Conservation (phyloP, 2,888 invertebrate species). For the Trachelus stipa region DNA sequence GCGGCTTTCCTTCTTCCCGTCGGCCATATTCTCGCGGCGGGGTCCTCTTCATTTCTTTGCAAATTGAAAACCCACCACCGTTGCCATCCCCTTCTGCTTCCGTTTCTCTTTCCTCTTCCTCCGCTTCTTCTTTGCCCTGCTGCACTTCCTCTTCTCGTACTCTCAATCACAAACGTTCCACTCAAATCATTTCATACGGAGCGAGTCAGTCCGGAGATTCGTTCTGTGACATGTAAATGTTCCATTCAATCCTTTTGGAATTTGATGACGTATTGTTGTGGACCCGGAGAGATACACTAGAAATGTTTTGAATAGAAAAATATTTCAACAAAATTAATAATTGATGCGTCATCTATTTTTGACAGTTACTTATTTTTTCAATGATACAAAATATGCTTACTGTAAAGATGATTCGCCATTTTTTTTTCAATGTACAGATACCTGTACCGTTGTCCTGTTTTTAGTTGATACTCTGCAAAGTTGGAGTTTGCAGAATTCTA, state of each 20-base stretch:
- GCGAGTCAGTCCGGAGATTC: neutral
- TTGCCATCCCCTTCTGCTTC: conserved; percentile 14
- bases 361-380: neutral
- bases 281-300: neutral
- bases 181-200: neutral
- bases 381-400: neutral
- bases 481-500: neutral
- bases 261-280: neutral
- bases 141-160: conserved; percentile 33
- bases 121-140: conserved; percentile 13
- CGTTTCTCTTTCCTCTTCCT: conserved; percentile 24
- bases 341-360: neutral
- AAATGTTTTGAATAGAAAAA: neutral
- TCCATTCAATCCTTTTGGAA: neutral
- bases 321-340: neutral
- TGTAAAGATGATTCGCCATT: neutral
- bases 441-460: neutral
- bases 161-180: neutral
- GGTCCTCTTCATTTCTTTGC: conserved; percentile 1
- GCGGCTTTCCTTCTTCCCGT: conserved; percentile 4
- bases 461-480: neutral
- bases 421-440: neutral
- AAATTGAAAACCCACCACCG: conserved; percentile 18
- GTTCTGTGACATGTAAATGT: neutral
- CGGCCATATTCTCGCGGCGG: neutral